Evolutionary conservation across 1,140 invertebrate species (phyloP).

Genomic region (Drosophila nebulosa): DNA sequence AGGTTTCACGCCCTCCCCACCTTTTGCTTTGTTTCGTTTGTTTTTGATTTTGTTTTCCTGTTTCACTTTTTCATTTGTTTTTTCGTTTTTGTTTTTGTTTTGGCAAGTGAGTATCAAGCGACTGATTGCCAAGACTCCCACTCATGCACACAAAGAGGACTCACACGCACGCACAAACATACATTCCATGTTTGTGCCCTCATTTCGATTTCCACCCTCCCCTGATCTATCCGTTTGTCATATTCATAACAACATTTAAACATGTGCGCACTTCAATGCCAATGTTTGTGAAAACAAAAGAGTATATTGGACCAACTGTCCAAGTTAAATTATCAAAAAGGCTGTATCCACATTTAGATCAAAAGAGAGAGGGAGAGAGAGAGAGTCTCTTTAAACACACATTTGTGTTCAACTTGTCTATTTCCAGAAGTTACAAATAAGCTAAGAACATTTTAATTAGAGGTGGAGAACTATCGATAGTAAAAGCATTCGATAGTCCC

Average conservation of each 20-base stretch:
- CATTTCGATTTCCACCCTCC: neutral
- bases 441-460: no score
- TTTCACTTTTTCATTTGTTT: neutral
- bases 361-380: no score
- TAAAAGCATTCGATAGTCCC: no score
- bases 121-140: constrained; percentile 30
- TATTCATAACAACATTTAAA: constrained; percentile 66
- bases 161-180: neutral
- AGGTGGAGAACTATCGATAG: no score
- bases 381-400: no score
- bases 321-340: no score
- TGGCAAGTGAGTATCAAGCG: constrained; percentile 12
- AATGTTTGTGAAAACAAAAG: neutral
- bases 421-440: no score
- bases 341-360: no score
- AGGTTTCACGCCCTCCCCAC: constrained; percentile 12
- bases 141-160: neutral
- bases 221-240: constrained; percentile 20
- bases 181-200: neutral
- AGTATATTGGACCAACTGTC: neutral
- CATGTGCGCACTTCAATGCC: constrained; percentile 51
- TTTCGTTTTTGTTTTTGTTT: neutral
- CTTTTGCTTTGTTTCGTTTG: neutral
- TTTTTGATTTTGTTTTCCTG: neutral
- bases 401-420: no score